These are phyloP conservation scores for Meteorus colon DNA, from an alignment of 2,888 invertebrate species.

Conservation along the genomic window DNA sequence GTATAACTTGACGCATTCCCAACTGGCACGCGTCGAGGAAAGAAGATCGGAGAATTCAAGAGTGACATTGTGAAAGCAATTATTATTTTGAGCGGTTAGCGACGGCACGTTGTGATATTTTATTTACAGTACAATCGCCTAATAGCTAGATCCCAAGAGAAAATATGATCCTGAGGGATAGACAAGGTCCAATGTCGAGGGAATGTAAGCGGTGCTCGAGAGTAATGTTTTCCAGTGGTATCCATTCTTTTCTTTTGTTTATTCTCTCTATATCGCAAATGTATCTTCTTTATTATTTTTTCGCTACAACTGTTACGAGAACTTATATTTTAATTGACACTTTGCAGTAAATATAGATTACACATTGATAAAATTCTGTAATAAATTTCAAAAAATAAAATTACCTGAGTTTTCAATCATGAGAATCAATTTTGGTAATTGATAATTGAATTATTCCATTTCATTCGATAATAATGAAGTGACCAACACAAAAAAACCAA, in stretches of 20 bases:
- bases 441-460: too few relatives aligned
- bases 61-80: constrained; percentile 66
- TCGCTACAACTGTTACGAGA: too few relatives aligned
- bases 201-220: constrained; percentile 31
- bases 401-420: too few relatives aligned
- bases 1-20: constrained; percentile 22
- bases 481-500: too few relatives aligned
- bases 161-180: constrained; percentile 53
- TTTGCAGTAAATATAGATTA: too few relatives aligned
- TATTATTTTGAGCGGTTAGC: constrained; percentile 71
- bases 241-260: neutral
- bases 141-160: constrained; percentile 67
- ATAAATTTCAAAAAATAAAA: too few relatives aligned
- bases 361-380: too few relatives aligned
- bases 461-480: too few relatives aligned
- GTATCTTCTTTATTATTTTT: neutral
- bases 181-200: constrained; percentile 33
- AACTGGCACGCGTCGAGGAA: constrained; percentile 14
- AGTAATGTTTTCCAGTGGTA: constrained; percentile 39
- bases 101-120: constrained; percentile 69
- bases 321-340: too few relatives aligned
- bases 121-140: constrained; percentile 72
- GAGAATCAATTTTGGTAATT: too few relatives aligned
- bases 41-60: constrained; percentile 14
- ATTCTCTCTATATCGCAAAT: neutral